Conservation (phyloP, 2,888 invertebrate genomes). For the Calliphora vomitoria region DNA sequence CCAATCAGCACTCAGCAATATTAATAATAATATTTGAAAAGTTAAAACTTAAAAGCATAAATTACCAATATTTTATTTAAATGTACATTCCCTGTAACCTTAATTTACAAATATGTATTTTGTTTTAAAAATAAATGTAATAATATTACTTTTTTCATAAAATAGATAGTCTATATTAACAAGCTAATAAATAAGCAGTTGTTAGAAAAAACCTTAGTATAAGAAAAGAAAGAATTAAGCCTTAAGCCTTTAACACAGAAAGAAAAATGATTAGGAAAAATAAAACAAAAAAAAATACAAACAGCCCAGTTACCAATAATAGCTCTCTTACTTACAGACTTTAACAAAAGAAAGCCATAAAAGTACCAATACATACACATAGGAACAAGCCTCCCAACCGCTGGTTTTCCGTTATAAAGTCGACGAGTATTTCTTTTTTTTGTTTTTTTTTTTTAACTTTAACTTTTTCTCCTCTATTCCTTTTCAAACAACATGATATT, state of each 20-base stretch:
- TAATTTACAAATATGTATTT: neutral
- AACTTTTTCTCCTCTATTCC: constrained; percentile 31
- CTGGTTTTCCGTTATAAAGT: constrained; percentile 69
- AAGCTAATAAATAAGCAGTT: constrained; percentile 35
- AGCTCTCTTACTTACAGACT: neutral
- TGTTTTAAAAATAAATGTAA: neutral
- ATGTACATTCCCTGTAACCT: neutral
- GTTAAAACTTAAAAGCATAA: too few species aligned
- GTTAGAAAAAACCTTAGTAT: neutral
- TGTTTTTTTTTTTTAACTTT: neutral
- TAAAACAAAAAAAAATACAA: constrained; percentile 2
- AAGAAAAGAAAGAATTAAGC: constrained; percentile 49
- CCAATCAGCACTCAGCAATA: too few species aligned
- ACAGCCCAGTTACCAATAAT: constrained; percentile 53
- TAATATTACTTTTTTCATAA: neutral
- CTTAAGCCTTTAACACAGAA: constrained; percentile 46
- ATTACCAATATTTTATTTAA: too few species aligned
- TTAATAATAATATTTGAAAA: too few species aligned
- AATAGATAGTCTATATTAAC: constrained; percentile 11
- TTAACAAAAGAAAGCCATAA: constrained; percentile 44
- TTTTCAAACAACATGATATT: constrained; percentile 60
- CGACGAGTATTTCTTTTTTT: constrained; percentile 34
- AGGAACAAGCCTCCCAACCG: constrained; percentile 54
- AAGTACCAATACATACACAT: neutral
- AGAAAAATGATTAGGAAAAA: constrained; percentile 32